phyloP scores from a whole-genome alignment of 2,797 vertebrate species.

The Xenentodon cancila region DNA sequence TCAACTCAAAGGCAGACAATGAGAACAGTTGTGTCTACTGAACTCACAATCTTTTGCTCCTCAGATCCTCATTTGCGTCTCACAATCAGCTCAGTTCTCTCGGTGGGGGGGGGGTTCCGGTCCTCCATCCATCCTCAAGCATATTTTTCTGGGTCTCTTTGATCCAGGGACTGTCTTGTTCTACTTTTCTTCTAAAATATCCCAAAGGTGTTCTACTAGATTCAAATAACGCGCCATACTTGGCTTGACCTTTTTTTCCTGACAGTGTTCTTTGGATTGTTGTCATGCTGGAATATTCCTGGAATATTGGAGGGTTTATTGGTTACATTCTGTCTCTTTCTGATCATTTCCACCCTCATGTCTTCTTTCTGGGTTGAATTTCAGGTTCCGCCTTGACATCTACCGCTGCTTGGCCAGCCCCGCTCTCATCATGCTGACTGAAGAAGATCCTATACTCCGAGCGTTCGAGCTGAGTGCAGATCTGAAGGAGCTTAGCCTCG shows the following conservation, averaged over 20 bases:
- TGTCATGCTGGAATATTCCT: too few relatives aligned
- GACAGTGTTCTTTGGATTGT: too few relatives aligned
- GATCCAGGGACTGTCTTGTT: too few relatives aligned
- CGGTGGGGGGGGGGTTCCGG: too few relatives aligned
- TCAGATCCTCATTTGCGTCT: not conserved
- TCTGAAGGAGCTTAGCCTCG: conserved; percentile 95
- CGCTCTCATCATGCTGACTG: conserved; percentile 97
- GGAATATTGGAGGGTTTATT: not conserved
- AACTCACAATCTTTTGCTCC: not conserved
- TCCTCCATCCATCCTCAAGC: too few relatives aligned
- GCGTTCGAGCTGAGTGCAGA: conserved; percentile 97
- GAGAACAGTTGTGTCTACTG: not conserved
- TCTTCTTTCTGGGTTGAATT: not conserved
- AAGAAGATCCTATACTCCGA: conserved; percentile 96
- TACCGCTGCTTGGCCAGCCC: conserved; percentile 97
- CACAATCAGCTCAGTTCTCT: not conserved
- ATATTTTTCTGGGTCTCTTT: too few relatives aligned
- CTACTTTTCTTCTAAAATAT: too few relatives aligned
- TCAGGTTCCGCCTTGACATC: conserved; percentile 97
- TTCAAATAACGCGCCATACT: too few relatives aligned
- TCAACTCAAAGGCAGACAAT: not conserved
- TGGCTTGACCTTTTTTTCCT: too few relatives aligned
- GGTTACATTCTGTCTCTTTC: not conserved
- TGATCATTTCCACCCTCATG: not conserved
- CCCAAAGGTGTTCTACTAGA: too few relatives aligned